phyloP scores from a whole-genome alignment of 2,113 vertebrate genomes.

The Ammospiza caudacuta region DNA sequence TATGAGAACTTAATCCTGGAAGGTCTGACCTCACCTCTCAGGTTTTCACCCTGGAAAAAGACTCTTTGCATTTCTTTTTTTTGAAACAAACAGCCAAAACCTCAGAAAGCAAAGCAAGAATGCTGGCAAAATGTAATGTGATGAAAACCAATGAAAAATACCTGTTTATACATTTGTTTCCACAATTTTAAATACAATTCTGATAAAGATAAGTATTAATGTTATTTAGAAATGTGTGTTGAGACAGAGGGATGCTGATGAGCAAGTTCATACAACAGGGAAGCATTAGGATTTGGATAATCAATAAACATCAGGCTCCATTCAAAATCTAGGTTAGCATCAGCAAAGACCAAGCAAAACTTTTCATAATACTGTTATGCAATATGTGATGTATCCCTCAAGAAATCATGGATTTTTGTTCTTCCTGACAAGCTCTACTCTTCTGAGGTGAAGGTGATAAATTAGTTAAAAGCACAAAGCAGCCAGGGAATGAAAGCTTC shows the following conservation, averaged over 20 bases:
- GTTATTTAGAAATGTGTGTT: background rate
- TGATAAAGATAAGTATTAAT: background rate
- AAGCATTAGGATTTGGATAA: background rate
- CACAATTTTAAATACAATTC: background rate
- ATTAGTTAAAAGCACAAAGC: conserved; percentile 37
- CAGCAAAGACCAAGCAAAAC: background rate
- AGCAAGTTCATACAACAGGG: background rate
- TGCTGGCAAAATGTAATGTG: background rate
- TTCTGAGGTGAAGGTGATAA: background rate
- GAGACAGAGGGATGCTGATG: background rate
- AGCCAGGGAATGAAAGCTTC: background rate
- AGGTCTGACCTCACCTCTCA: background rate
- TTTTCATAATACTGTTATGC: background rate
- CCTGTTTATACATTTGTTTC: background rate
- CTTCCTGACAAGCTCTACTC: background rate
- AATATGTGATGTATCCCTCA: background rate
- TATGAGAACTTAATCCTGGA: background rate
- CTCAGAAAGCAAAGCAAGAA: background rate
- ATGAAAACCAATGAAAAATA: background rate
- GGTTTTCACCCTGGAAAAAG: background rate
- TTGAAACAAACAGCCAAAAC: background rate
- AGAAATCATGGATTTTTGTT: background rate
- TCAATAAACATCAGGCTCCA: background rate
- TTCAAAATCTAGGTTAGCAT: background rate
- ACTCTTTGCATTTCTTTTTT: background rate